phyloP scores from a whole-genome alignment of 2,888 invertebrate species.

The Drosophila paracracens region DNA sequence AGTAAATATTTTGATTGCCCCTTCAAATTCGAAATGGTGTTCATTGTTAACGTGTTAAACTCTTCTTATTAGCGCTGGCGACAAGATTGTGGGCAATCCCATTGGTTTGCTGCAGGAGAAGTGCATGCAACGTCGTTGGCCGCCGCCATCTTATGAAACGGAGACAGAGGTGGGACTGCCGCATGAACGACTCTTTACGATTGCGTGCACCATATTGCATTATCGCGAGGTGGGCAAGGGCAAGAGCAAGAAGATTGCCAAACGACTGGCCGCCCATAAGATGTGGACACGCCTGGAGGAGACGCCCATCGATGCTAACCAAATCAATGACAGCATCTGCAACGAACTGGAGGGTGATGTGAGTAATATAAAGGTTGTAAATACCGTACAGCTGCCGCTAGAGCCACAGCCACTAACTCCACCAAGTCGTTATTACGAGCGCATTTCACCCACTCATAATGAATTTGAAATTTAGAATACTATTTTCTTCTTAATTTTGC shows the following conservation, averaged over 20 bases:
- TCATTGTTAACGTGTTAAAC: conserved; percentile 1
- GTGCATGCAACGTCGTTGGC: conserved; percentile 98
- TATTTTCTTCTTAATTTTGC: neutral
- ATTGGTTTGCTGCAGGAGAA: conserved; percentile 98
- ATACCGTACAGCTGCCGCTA: conserved; percentile 11
- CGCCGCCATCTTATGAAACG: conserved; percentile 96
- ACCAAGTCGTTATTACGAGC: conserved; percentile 34
- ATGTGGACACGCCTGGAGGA: conserved; percentile 96
- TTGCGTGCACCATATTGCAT: conserved; percentile 94
- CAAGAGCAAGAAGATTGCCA: conserved; percentile 98
- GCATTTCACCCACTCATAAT: conserved; percentile 24
- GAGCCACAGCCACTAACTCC: conserved; percentile 7
- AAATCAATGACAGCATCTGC: conserved; percentile 87
- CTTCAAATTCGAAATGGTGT: neutral
- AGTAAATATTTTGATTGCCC: conserved; percentile 68
- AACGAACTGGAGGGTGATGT: conserved; percentile 91
- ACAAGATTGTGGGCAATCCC: conserved; percentile 95
- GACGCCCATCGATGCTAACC: conserved; percentile 89
- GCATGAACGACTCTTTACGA: conserved; percentile 97
- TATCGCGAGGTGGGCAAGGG: conserved; percentile 94
- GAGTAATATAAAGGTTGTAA: conserved; percentile 75
- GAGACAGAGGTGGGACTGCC: conserved; percentile 90
- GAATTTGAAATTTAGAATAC: conserved; percentile 40
- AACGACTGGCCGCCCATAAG: conserved; percentile 97
- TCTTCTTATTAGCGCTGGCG: conserved; percentile 86